Evolutionary conservation across 2,113 vertebrate species (phyloP).

Genomic region (Delphinapterus leucas): DNA sequence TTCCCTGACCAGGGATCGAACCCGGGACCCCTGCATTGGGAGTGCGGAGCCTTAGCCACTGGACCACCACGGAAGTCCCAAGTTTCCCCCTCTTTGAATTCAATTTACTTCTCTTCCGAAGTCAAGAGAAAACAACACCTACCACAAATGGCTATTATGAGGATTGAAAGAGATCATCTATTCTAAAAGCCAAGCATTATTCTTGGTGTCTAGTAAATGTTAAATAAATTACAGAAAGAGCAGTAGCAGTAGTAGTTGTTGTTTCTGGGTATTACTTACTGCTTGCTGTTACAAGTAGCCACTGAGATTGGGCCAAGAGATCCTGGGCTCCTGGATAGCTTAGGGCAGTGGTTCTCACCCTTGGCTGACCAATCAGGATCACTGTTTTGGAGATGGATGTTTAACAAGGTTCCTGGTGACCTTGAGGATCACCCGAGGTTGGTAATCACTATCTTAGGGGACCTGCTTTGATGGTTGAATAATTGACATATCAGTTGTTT

Average conservation of each 20-base stretch:
- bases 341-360: not conserved
- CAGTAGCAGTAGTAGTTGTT: not conserved
- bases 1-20: too few species aligned
- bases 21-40: too few species aligned
- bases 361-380: not conserved
- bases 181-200: not conserved
- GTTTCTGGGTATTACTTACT: not conserved
- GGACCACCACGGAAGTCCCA: too few species aligned
- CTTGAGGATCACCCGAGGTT: not conserved
- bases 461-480: constrained; percentile 14
- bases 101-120: not conserved
- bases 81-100: not conserved
- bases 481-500: constrained; percentile 68
- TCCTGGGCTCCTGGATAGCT: not conserved
- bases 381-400: not conserved
- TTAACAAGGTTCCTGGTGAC: not conserved
- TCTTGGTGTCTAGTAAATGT: not conserved
- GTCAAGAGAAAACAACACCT: not conserved
- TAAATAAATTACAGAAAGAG: not conserved
- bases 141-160: not conserved
- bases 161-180: not conserved
- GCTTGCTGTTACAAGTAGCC: not conserved
- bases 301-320: not conserved
- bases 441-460: constrained; percentile 17
- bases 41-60: too few species aligned